These are phyloP conservation scores for Spisula subtruncata DNA, from an alignment of 2,888 invertebrate species.

Conservation along the genomic window DNA sequence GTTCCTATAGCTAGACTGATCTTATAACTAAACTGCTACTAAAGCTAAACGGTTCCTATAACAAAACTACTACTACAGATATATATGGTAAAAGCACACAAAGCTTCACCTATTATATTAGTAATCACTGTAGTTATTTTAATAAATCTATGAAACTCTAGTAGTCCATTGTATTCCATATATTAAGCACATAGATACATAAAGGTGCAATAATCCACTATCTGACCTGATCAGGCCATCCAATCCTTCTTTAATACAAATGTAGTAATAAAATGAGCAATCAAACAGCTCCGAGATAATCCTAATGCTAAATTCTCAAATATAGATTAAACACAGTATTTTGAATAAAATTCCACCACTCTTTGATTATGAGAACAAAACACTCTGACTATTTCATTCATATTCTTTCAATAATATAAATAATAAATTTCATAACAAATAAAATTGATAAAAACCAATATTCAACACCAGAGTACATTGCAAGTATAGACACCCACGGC, in stretches of 20 bases:
- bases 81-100: too few relatives aligned
- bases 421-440: conserved; percentile 17
- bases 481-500: not conserved
- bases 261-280: not conserved
- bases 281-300: not conserved
- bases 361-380: not conserved
- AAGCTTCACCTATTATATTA: too few relatives aligned
- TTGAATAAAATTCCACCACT: not conserved
- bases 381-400: not conserved
- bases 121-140: too few relatives aligned
- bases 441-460: not conserved
- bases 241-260: not conserved
- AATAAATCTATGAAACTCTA: not conserved
- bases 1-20: too few relatives aligned
- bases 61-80: too few relatives aligned
- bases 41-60: too few relatives aligned
- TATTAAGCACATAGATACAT: not conserved
- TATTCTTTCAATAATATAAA: not conserved
- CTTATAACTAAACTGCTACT: too few relatives aligned
- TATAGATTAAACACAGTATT: not conserved
- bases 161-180: not conserved
- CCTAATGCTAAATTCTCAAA: not conserved
- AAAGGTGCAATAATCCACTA: conserved; percentile 3
- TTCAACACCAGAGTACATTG: not conserved
- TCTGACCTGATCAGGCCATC: not conserved